Evolutionary conservation across 2,888 invertebrate genomes (phyloP), one percentile per base, ranked within the genome.

Genomic region (Cyrtodaria siliqua): DNA sequence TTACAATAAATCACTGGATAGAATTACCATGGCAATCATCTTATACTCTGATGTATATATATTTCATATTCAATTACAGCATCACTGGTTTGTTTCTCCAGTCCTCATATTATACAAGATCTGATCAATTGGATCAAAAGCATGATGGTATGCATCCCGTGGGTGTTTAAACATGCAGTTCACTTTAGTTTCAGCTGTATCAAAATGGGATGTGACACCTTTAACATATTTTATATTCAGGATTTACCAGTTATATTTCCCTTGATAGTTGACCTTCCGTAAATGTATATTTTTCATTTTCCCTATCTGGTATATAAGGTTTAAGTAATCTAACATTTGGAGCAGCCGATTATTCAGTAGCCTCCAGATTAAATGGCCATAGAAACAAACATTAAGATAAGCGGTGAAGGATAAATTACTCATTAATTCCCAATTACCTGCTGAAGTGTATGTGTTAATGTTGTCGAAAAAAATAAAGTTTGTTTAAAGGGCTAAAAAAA

Each of bases 351-450:
- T 33, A 33, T 33, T 8, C 12, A 33, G 33, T 33, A 33, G 33
- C 33, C 33, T 33, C 33, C 12, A 33, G 33, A 33, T 33, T 33
- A 33, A 33, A 33, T 4, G 33, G 33, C 50, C 12, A 23, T 50
- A 18, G 24, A 50, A 50, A 50, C 50, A 50, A 50, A 50, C 50
- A 50, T 50, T 50, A 50, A 50, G 50, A 50, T 50, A 50, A 50
- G 24, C n/a, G 50, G 16, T 18, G 50, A 50, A 33, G 12, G 20
- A 44, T 50, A 50, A n/a, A 50, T 50, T 14, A 50, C 20, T 50
- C 50, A 50, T 12, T 50, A 12, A 44, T 50, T n/a, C 12, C 50
- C 24, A 50, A 50, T 23, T 33, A 33, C 6, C 33, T 33, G 4
- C 33, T 33, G 4, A 8, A 33, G 4, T 33, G 12, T 33, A 8